Base-by-base conservation (phyloP, 1,140 invertebrate species). In the Lepidurus arcticus region DNA sequence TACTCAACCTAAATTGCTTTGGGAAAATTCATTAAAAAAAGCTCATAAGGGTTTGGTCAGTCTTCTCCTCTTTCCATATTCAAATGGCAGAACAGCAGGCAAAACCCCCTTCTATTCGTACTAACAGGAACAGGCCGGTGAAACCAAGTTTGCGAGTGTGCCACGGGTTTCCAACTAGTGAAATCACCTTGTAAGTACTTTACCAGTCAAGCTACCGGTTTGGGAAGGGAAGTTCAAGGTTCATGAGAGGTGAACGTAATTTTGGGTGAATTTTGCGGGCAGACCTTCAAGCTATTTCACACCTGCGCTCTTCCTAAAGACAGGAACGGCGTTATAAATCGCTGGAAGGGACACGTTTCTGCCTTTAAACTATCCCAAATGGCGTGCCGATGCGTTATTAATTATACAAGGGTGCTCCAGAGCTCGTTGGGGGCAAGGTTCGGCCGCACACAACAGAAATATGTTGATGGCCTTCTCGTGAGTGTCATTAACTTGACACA, bases 301-400 rank as follows among this genome's bases (percentile, higher is more conserved):
- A 65, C 53, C 53, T 65, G 53, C 53, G 53, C 13, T 65, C 53
- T 13, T 13, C 16, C 53, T 65, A 21, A 65, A 65, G 53, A 65
- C 53, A 65, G 21, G 13, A 16, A 21, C 9, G 16, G 53, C 53
- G 53, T 65, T 65, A 65, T 65, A 65, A 65, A 65, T 65, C 8
- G 53, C 53, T 7, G 16, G 8, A 65, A 65, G 53, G 53, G 21
- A 65, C 53, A 65, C 53, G 53, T 65, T 65, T 65, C 53, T 65
- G 53, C 53, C 21, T 65, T 65, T 65, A 65, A 65, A 65, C 53
- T 65, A 65, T 65, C 53, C 13, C 53, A 65, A 65, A 65, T 65
- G 53, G 53, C 53, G 53, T 65, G 53, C 53, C 21, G 53, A 65
- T 65, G 53, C 53, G 53, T 65, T 65, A 21, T 65, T 65, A 65